phyloP scores from a whole-genome alignment of 2,888 invertebrate genomes.

The Coecobrya sp. region DNA sequence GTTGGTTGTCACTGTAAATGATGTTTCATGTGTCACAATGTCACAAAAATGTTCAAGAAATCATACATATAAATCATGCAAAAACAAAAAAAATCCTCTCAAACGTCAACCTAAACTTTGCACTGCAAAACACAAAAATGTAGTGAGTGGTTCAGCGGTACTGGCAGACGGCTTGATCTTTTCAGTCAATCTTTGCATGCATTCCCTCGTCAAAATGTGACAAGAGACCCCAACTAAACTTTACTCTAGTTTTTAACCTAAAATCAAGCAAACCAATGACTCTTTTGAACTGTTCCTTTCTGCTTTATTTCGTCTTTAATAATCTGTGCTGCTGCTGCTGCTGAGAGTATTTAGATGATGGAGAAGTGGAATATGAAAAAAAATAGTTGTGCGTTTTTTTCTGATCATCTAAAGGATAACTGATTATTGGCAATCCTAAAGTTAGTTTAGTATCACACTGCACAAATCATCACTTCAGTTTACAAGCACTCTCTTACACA shows the following conservation, averaged over 20 bases:
- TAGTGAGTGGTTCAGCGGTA: no score
- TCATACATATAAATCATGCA: not conserved
- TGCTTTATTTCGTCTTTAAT: conserved; percentile 6
- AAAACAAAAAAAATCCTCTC: not conserved
- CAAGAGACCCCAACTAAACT: not conserved
- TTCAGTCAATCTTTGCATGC: not conserved
- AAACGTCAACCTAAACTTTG: not conserved
- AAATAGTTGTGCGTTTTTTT: no score
- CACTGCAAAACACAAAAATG: not conserved
- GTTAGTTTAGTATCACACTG: no score
- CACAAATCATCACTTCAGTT: no score
- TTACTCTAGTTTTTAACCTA: conserved; percentile 53
- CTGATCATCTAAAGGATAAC: no score
- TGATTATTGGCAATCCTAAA: no score
- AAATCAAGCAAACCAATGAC: conserved; percentile 43
- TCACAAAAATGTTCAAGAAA: not conserved
- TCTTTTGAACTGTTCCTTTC: conserved; percentile 59
- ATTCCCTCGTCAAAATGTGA: not conserved
- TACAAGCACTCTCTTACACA: no score
- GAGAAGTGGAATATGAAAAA: not conserved
- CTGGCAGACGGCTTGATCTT: conserved; percentile 7
- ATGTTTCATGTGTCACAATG: not conserved
- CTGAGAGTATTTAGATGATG: not conserved
- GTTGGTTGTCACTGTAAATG: not conserved
- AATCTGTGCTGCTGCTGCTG: not conserved